Percentiles rank a stretch among this genome's conserved stretches.
Conservation (phyloP, 2,888 invertebrate genomes). For the Campoplex capitator region DNA sequence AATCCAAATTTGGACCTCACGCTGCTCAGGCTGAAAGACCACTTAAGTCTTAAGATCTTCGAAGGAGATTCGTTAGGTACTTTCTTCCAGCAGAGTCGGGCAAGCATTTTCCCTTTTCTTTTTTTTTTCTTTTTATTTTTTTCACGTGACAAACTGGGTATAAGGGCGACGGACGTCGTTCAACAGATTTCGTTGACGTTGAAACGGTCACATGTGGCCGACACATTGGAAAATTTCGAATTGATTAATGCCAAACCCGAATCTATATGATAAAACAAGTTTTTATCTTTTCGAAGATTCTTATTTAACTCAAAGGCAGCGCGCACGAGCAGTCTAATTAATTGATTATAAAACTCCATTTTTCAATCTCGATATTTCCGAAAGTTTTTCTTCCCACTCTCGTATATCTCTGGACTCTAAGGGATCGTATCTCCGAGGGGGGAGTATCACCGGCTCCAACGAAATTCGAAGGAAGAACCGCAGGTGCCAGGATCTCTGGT, state of each 20-base stretch:
- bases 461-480: not conserved
- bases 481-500: not conserved
- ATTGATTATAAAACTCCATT: not conserved
- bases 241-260: not conserved
- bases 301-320: not conserved
- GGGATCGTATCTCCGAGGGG: not conserved
- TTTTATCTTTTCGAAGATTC: not conserved
- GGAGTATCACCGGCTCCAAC: not conserved
- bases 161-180: not conserved
- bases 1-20: not conserved
- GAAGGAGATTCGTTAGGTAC: not conserved
- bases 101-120: not conserved
- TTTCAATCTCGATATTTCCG: not conserved
- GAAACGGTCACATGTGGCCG: not conserved
- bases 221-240: not conserved
- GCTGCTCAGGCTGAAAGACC: not conserved
- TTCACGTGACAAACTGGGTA: not conserved
- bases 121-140: not conserved
- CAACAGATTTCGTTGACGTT: not conserved
- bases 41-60: not conserved
- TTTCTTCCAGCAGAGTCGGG: not conserved
- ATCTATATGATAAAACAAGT: not conserved
- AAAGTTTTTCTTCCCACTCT: not conserved
- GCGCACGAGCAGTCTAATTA: not conserved
- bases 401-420: not conserved